Evolutionary conservation across 2,797 vertebrate genomes (phyloP), one percentile per base, ranked within the genome.

Genomic region (Melopsittacus undulatus): DNA sequence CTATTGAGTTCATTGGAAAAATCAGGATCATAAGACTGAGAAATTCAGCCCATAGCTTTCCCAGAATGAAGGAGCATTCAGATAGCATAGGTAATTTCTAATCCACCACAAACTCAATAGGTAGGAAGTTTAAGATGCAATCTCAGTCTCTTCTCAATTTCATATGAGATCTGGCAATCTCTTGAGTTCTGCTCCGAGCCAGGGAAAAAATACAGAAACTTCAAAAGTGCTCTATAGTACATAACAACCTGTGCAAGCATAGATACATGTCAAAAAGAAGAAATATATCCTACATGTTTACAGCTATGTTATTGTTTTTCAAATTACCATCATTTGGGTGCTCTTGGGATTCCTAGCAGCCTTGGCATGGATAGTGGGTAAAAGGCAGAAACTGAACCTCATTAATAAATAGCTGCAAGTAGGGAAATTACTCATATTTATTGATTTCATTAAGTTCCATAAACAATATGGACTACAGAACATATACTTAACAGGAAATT

Each of bases 51-150:
- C 19, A n/a, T 15, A 61, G 14, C 11, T 76, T 87, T 75, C 46
- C 76, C 83, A 84, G 67, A 38, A 46, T 81, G 40, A 67, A 92
- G 54, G 59, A 94, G 16, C 26, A 43, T 69, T 90, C 70, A 87
- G 6, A 2, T 82, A 23, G 21, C 51, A 83, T 22, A 87, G 61
- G 43, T 54, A 63, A 72, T 45, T 91, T 66, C 19, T 79, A 90
- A 76, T 66, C 8, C 21, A 27, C 26, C n/a, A 57, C 23, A 81
- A 74, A 64, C 11, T 57, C 62, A 62, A 46, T 29, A 68, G 45
- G 13, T 34, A 59, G 22, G n/a, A 1, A 3, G 26, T n/a, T 38
- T 68, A 57, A 92, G 30, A 66, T 75, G 12, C 36, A 70, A 51
- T 81, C 51, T 77, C 46, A 48, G 32, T 45, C 0, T 0, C 14